phyloP scores from a whole-genome alignment of 2,113 vertebrate genomes.

The Phrynosoma platyrhinos region DNA sequence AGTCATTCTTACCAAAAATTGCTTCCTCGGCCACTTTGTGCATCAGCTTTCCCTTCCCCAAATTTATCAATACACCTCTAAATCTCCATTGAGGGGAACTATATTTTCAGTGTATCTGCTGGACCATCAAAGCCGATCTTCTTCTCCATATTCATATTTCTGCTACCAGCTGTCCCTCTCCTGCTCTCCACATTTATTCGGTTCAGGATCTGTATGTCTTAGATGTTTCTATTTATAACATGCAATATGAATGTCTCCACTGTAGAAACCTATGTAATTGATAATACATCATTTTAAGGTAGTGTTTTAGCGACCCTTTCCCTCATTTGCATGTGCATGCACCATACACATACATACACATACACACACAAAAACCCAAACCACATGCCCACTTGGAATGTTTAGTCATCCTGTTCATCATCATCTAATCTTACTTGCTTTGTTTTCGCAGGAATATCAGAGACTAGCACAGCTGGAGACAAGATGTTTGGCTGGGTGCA shows the following conservation, averaged over 20 bases:
- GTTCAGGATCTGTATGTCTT: not conserved
- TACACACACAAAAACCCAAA: no score
- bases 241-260: not conserved
- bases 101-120: not conserved
- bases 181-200: no score
- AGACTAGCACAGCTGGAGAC: not conserved
- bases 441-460: not conserved
- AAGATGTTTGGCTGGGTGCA: constrained; percentile 3
- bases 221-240: not conserved
- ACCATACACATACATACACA: not conserved
- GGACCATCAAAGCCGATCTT: not conserved
- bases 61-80: not conserved
- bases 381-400: not conserved
- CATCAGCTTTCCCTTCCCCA: not conserved
- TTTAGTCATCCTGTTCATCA: not conserved
- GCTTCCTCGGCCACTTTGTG: not conserved
- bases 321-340: not conserved
- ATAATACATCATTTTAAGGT: not conserved
- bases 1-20: not conserved
- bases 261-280: no score
- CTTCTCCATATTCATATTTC: not conserved
- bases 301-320: not conserved
- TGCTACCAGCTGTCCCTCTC: not conserved
- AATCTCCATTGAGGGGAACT: not conserved
- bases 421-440: not conserved